Conservation (phyloP, 2,113 vertebrate genomes). For the Periophthalmus modestus region DNA sequence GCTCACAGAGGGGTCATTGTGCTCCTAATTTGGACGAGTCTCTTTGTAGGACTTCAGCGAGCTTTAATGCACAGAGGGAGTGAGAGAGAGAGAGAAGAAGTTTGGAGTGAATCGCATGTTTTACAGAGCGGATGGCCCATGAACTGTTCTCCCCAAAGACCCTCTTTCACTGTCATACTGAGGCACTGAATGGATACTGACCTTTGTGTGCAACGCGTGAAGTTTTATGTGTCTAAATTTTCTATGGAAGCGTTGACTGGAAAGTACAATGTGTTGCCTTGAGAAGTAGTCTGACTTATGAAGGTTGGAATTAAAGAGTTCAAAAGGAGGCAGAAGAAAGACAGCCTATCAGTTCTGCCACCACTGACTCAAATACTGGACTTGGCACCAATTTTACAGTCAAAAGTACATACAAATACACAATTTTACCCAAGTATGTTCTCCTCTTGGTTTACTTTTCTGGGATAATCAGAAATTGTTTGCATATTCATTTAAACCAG, state of each 20-base stretch:
- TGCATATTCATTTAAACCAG: no score
- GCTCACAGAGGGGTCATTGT: constrained; percentile 75
- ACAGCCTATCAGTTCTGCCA: not conserved
- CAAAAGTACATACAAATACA: not conserved
- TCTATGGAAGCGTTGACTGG: not conserved
- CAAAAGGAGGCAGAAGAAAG: not conserved
- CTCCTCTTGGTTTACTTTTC: no score
- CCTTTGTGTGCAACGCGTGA: constrained; percentile 61
- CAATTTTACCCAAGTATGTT: not conserved
- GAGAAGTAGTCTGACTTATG: constrained; percentile 12
- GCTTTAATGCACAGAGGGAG: constrained; percentile 66
- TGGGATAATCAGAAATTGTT: no score
- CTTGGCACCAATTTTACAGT: not conserved
- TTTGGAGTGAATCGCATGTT: constrained; percentile 13
- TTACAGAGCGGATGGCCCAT: constrained; percentile 48
- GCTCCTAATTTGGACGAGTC: constrained; percentile 71
- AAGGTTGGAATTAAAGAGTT: not conserved
- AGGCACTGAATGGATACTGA: constrained; percentile 56
- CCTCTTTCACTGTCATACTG: constrained; percentile 50
- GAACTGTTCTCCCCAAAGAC: constrained; percentile 59
- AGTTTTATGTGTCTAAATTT: constrained; percentile 19
- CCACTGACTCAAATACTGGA: not conserved
- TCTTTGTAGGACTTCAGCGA: constrained; percentile 74
- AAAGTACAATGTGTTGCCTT: constrained; percentile 9
- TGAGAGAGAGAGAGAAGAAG: constrained; percentile 39